A percentile compares a stretch with the other conserved stretches of the same genome.
Conservation (phyloP, 2,113 vertebrate genomes). For the Nerophis lumbriciformis region DNA sequence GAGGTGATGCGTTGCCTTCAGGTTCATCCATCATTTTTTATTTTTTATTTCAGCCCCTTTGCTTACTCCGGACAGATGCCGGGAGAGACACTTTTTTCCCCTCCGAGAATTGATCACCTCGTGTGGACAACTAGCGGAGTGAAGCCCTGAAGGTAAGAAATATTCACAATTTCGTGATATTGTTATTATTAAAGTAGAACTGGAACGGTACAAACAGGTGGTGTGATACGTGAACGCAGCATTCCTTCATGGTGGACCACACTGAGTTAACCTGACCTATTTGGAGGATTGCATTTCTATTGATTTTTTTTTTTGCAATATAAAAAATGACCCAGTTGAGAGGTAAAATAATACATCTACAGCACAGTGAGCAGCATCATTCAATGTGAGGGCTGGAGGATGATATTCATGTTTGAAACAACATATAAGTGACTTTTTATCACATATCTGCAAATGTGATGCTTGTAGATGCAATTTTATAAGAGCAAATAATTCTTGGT, state of each 20-base stretch:
- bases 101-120: not conserved
- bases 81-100: conserved; percentile 21
- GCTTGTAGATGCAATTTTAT: too few species aligned
- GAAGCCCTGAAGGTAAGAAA: conserved; percentile 44
- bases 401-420: not conserved
- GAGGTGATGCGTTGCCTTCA: conserved; percentile 16
- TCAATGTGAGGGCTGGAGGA: not conserved
- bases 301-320: conserved; percentile 8
- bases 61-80: conserved; percentile 37
- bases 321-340: conserved; percentile 21
- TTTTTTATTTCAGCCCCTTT: not conserved
- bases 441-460: not conserved
- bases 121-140: conserved; percentile 19
- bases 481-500: too few species aligned
- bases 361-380: not conserved
- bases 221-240: conserved; percentile 16
- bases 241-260: conserved; percentile 12
- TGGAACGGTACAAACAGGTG: conserved; percentile 40
- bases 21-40: not conserved
- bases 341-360: not conserved
- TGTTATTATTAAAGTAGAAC: not conserved
- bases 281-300: conserved; percentile 15
- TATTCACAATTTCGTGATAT: too few species aligned
- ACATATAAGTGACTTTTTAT: not conserved
- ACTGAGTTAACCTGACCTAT: conserved; percentile 26